Base-by-base conservation (phyloP, 2,888 invertebrate genomes). In the Scaptomyza reducta region DNA sequence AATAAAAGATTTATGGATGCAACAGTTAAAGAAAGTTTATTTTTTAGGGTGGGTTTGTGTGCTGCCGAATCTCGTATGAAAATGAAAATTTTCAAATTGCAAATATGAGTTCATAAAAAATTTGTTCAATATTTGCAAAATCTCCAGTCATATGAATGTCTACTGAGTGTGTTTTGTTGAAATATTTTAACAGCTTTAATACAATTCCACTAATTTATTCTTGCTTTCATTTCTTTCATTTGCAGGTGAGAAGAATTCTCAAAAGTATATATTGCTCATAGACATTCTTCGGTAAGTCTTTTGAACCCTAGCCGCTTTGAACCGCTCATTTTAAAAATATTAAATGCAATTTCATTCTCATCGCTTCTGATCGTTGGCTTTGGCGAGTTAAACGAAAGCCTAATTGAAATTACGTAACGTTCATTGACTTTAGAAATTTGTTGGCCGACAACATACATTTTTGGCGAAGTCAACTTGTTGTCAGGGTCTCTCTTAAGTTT, bases 361-460 rank as follows among this genome's bases (percentile, higher is more conserved):
- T 85, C 70, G 72, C 82, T 82, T 87, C 74, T 76, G 70, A 76
- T 33, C 53, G 27, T 18, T 56, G 25, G 35, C n/a, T 35, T 35
- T 35, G 60, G 3, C 51, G 25, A 63, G 46, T 11, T 49, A 41
- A 29, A 51, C 61, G 46, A 72, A 78, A 74, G 71, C 63, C 75
- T 80, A 89, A 87, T 89, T 89, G 86, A 87, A 88, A 89, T 88
- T 79, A 83, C 83, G 83, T 61, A 84, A 84, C 84, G 87, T 87
- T 89, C 87, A 87, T 89, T 87, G 89, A 89, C 89, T 83, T 70
- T 66, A 64, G 45, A 71, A 77, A 73, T 74, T 74, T 76, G 45
- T 65, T 71, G 51, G 62, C 41, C 50, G 66, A 70, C 54, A 50
- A 45, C 38, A 35, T 14, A 13, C 4, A 3, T 14, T 38, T 63